Conservation (phyloP, 1,140 invertebrate genomes). For the Drosophila paulistorum region DNA sequence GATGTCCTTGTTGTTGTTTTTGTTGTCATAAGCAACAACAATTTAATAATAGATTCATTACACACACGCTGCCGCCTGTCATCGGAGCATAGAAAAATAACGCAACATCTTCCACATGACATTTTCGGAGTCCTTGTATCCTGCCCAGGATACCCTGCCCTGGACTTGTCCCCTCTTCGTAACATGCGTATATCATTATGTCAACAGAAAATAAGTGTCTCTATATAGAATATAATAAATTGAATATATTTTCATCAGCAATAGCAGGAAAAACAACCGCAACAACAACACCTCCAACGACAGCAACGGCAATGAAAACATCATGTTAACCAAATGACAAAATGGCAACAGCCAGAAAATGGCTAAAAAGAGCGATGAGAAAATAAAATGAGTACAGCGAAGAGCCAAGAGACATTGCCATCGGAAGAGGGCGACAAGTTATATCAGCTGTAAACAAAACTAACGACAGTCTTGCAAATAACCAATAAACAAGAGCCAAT, state of each 20-base stretch:
- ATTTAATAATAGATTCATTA: conserved; percentile 82
- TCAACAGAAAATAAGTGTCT: conserved; percentile 73
- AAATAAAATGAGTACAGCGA: not conserved
- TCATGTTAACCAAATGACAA: conserved; percentile 71
- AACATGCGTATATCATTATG: conserved; percentile 64
- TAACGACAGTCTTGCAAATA: conserved; percentile 32
- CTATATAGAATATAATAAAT: conserved; percentile 78
- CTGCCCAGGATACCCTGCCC: not conserved
- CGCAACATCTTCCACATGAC: conserved; percentile 48
- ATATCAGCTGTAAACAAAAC: conserved; percentile 60
- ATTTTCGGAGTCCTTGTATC: conserved; percentile 32
- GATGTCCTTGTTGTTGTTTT: conserved; percentile 42
- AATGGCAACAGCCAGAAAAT: conserved; percentile 40
- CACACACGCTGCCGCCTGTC: conserved; percentile 34
- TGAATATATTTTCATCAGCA: conserved; percentile 80
- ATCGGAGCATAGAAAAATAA: conserved; percentile 55
- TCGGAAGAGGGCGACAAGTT: conserved; percentile 50
- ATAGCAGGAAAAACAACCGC: conserved; percentile 63
- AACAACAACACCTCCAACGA: conserved; percentile 42
- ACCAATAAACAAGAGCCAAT: conserved; percentile 23
- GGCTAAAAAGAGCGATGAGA: conserved; percentile 1
- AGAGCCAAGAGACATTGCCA: not conserved
- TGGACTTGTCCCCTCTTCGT: not conserved
- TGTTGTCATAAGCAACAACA: conserved; percentile 71
- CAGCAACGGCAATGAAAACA: conserved; percentile 49